A percentile compares a stretch with the other conserved stretches of the same genome.
phyloP scores from a whole-genome alignment of 2,888 invertebrate genomes.

The Lochmaea crataegi region DNA sequence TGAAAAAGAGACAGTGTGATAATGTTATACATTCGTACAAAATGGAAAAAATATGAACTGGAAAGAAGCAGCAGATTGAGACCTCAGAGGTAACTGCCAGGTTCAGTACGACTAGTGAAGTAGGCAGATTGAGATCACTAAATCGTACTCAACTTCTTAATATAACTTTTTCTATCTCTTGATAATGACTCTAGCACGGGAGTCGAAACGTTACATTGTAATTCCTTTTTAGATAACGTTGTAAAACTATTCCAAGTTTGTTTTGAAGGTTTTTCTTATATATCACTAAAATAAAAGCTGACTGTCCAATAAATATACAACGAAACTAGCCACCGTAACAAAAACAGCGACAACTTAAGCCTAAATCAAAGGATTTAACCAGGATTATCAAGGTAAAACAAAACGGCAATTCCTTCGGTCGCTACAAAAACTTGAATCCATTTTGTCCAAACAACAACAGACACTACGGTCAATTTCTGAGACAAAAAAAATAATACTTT shows the following conservation, averaged over 20 bases:
- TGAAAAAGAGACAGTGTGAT: no score
- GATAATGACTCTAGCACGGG: no score
- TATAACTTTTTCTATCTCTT: no score
- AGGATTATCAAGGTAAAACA: conserved; percentile 13
- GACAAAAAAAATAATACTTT: conserved; percentile 31
- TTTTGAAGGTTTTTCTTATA: neutral
- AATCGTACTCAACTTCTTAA: no score
- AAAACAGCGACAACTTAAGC: neutral
- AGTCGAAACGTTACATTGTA: no score
- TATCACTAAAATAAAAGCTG: neutral
- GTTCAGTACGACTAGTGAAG: no score
- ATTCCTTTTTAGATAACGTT: no score
- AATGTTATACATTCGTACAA: no score
- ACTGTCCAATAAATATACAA: neutral
- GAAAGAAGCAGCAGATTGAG: no score
- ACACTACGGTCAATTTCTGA: conserved; percentile 24
- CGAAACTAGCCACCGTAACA: neutral
- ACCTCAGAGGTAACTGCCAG: no score
- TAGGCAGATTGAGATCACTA: no score
- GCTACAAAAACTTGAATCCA: conserved; percentile 1
- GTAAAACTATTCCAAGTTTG: neutral
- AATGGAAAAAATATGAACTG: no score
- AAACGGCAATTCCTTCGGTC: neutral
- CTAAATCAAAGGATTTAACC: conserved; percentile 8
- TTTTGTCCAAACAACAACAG: conserved; percentile 11